A percentile compares a stretch with the other conserved stretches of the same genome.
These are phyloP conservation scores for Temnothorax unifasciatus DNA, from an alignment of 2,888 invertebrate species.

Conservation along the genomic window DNA sequence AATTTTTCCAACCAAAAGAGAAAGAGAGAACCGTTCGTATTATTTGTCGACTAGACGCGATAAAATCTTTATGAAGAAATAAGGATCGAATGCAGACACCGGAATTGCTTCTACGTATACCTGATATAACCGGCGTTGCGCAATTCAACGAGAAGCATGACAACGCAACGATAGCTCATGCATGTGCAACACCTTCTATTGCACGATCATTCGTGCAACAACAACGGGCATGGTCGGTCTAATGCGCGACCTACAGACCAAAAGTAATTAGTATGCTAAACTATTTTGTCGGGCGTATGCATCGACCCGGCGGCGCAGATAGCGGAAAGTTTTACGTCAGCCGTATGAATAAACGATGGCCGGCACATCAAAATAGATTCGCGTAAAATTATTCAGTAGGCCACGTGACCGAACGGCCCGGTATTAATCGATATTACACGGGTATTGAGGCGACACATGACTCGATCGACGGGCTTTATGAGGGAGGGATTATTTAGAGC, in stretches of 20 bases:
- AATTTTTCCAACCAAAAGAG: not conserved
- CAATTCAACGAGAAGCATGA: conserved; percentile 18
- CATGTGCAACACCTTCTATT: conserved; percentile 15
- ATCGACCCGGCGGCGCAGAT: conserved; percentile 43
- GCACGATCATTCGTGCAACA: conserved; percentile 19
- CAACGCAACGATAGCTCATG: conserved; percentile 19
- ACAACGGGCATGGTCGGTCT: conserved; percentile 3
- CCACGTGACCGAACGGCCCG: conserved; percentile 34
- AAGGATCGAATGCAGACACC: not conserved
- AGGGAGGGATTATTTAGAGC: conserved; percentile 48
- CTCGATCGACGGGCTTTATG: conserved; percentile 34
- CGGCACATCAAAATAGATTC: conserved; percentile 56
- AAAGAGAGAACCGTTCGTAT: not conserved
- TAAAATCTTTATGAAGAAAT: not conserved
- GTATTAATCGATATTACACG: conserved; percentile 51
- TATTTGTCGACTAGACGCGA: not conserved
- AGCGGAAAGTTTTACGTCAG: conserved; percentile 58
- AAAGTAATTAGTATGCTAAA: conserved; percentile 57
- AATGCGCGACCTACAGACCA: conserved; percentile 27
- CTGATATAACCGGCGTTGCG: not conserved
- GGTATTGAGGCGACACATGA: conserved; percentile 33
- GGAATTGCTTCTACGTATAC: not conserved
- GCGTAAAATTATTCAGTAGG: conserved; percentile 56
- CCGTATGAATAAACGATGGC: conserved; percentile 58
- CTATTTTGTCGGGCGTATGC: conserved; percentile 43